Percentiles rank a stretch among this genome's conserved stretches.
phyloP scores from a whole-genome alignment of 1,140 invertebrate genomes.

The Drosophila equinoxialis region DNA sequence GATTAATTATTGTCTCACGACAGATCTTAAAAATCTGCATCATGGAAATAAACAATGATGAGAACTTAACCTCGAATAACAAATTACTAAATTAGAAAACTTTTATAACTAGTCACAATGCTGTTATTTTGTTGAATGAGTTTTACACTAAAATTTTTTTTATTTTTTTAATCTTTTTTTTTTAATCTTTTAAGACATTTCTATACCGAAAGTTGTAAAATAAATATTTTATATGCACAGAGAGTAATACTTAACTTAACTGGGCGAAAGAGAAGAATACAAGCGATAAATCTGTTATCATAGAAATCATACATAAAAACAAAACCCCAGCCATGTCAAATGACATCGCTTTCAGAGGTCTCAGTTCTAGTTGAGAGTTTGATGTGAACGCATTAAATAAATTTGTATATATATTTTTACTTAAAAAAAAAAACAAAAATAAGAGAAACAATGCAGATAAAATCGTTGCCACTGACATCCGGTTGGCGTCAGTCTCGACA shows the following conservation, averaged over 20 bases:
- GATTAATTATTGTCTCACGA: too few species aligned
- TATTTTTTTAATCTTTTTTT: too few species aligned
- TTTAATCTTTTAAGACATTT: neutral
- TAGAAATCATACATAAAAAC: neutral
- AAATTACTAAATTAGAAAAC: too few species aligned
- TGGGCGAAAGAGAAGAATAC: neutral
- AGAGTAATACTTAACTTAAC: neutral
- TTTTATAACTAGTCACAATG: too few species aligned
- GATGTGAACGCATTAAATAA: conserved; percentile 5
- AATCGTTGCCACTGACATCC: conserved; percentile 54
- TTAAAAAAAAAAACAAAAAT: conserved; percentile 25
- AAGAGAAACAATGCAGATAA: conserved; percentile 64
- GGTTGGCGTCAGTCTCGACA: conserved; percentile 43
- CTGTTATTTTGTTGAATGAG: too few species aligned
- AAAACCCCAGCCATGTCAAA: neutral
- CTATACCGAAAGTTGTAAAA: neutral
- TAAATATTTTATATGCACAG: neutral
- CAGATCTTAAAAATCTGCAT: too few species aligned
- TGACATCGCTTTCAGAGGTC: neutral
- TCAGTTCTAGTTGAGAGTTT: conserved; percentile 9
- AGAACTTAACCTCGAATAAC: too few species aligned
- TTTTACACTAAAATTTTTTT: too few species aligned
- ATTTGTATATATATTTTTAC: conserved; percentile 27
- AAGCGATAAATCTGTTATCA: conserved; percentile 3
- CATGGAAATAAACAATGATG: too few species aligned